Base-by-base conservation (phyloP, 2,888 invertebrate genomes). In the Danaus chrysippus region DNA sequence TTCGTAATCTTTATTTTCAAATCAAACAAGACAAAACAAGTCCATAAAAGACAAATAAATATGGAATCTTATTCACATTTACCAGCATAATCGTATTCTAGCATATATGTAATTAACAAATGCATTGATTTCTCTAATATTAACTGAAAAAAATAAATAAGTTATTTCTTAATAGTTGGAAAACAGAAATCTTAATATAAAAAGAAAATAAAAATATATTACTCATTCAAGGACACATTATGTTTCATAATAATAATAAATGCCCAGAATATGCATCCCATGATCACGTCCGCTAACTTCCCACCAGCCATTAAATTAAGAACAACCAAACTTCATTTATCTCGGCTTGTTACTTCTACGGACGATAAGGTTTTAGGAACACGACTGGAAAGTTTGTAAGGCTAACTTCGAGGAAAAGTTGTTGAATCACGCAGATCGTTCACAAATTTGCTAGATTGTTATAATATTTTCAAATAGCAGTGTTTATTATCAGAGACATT, bases 321-420 rank as follows among this genome's bases (percentile, higher is more conserved):
- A 87, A 87, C 84, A 84, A 86, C 82, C 83, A 82, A 88, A 87
- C 84, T 89, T 89, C 84, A 88, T 89, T 90, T 89, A 90, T 88
- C 89, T 89, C 85, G 77, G 83, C 83, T 83, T 87, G 87, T 86
- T 87, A 86, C 87, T 86, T 85, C 82, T 76, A 81, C 80, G 77
- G 83, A 78, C 82, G 89, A 87, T 89, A 89, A 89, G 83, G 83
- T 83, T 66, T 81, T 78, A 79, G 83, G 82, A 84, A 85, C 87
- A 86, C 81, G 83, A 78, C 77, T 78, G 79, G 75, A 75, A 86
- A 86, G 80, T 87, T 82, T 67, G 86, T 79, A 76, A 76, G 72
- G 75, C 77, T 71, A 86, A 87, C 84, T 88, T 86, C 64, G 73
- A 70, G 67, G 75, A 75, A 80, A 86, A 85, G 83, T 88, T 87